Evolutionary conservation across 2,797 vertebrate species (phyloP), one percentile per base, ranked within the genome.

Genomic region (Melopsittacus undulatus): DNA sequence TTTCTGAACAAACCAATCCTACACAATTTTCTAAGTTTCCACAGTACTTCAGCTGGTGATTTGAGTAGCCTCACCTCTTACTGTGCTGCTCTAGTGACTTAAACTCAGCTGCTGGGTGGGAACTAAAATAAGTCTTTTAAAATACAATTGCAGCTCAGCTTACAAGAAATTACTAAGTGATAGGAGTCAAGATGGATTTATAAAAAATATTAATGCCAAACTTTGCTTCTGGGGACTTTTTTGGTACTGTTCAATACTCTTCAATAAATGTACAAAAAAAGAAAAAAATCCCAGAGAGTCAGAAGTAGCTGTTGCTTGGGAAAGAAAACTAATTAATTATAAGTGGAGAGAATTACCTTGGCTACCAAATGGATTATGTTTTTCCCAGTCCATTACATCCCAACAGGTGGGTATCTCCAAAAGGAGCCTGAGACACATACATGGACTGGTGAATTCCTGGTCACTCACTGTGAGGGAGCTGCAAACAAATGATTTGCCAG

Each of bases 401-500:
- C 56, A 83, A 76, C 20, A 88, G 36, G 36, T 86, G 70, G 48
- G 42, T 78, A 48, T 77, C 29, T 94, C 66, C 66, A 68, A 78
- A 83, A 91, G 80, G 6, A 5, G 11, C 36, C 36, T 43, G 80
- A 73, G 36, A 68, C 64, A 57, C 24, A 30, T 8, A 17, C 24
- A 76, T 4, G n/a, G 66, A 30, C 18, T 17, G 48, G 72, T 69
- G 75, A 82, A 84, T 72, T 69, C 42, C n/a, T 4, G 4, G 40
- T 73, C 77, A n/a, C 45, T 48, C 70, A 34, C 48, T 45, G 30
- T 2, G 4, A 77, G 16, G 24, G 26, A 80, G 13, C 13, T 68
- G 57, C 52, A 75, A 74, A 80, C 27, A 87, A 81, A 43, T n/a
- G n/a, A 72, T 93, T 92, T 92, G 49, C 74, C 92, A 92, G 80